Base-by-base conservation (phyloP, 2,888 invertebrate species). In the Perdita meconis region DNA sequence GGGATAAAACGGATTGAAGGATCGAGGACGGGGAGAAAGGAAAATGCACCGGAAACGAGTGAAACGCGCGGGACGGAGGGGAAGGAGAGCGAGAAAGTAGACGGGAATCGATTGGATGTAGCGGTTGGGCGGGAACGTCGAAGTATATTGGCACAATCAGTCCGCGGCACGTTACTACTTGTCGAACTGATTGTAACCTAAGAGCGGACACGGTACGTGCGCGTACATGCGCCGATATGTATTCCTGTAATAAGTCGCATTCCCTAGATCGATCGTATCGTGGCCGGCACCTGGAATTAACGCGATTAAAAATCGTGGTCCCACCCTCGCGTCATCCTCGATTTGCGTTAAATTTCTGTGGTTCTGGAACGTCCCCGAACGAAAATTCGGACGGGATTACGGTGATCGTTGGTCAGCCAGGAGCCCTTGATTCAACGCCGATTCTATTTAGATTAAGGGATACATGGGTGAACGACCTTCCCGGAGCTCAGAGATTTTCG, bases 111-210 rank as follows among this genome's bases (percentile, higher is more conserved):
- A 80, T 77, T 74, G 75, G 73, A 82, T 77, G 76, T 51, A 71
- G 59, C 67, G 73, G 66, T 75, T 19, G 68, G 61, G 44, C 60
- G 69, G 64, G 76, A 69, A 78, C 61, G 71, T 44, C 68, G 55
- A 59, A 64, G 83, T 81, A 85, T 87, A 86, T 86, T 86, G 87
- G 87, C 87, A 87, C 87, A 86, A 87, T 86, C 87, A 83, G 87
- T 81, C 73, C 47, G 50, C 44, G 64, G 83, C 86, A 86, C 86
- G 86, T 86, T 83, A 57, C 77, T 73, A 73, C 83, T 87, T 69
- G 83, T 85, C 83, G 70, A 83, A 83, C 66, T 81, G 85, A 86
- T 83, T 86, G 81, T 82, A 83, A 83, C 63, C 61, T 71, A 74
- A 79, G 81, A 81, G 81, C 68, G 53, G 24, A 59, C 73, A 51